A percentile compares a stretch with the other conserved stretches of the same genome.
Evolutionary conservation across 2,888 invertebrate genomes (phyloP).

Genomic region (Tromatobia lineatoria): DNA sequence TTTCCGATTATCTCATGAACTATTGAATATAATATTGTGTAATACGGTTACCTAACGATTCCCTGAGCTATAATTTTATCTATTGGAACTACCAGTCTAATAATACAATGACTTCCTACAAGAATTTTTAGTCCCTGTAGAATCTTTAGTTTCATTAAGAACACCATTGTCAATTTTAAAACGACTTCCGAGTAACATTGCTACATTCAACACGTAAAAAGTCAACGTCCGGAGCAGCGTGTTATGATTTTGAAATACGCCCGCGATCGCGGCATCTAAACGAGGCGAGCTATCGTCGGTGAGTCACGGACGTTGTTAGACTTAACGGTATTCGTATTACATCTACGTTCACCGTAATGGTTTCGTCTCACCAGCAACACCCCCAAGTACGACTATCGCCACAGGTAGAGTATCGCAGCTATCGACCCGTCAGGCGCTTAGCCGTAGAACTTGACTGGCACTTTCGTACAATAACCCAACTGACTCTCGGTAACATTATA

Average conservation of each 20-base stretch:
- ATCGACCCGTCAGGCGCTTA: conserved; percentile 1
- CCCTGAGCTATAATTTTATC: too few relatives aligned
- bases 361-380: background rate
- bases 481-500: background rate
- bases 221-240: background rate
- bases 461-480: background rate
- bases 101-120: too few relatives aligned
- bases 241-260: background rate
- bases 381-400: background rate
- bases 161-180: background rate
- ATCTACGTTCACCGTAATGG: background rate
- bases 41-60: too few relatives aligned
- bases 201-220: background rate
- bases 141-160: background rate
- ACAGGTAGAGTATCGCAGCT: background rate
- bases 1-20: too few relatives aligned
- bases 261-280: background rate
- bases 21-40: too few relatives aligned
- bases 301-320: background rate
- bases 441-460: conserved; percentile 3
- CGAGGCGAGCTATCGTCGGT: background rate
- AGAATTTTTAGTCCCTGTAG: background rate
- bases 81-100: too few relatives aligned
- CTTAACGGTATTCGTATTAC: background rate
- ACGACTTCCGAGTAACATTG: background rate